Evolutionary conservation across 2,113 vertebrate genomes (phyloP).

Genomic region (Eira barbara): DNA sequence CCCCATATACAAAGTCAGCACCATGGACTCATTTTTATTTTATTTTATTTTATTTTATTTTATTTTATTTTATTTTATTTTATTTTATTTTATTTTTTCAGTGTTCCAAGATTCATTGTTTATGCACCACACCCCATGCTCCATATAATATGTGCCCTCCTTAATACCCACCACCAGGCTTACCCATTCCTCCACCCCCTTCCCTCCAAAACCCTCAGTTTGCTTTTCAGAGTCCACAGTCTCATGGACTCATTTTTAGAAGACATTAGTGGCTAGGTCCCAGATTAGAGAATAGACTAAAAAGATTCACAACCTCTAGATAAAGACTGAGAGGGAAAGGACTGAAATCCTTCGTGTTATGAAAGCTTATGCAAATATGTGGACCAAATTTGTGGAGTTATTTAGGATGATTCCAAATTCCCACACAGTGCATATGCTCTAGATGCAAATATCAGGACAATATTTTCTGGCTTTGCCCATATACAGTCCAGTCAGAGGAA

Average conservation of each 20-base stretch:
- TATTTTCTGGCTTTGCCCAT: not conserved
- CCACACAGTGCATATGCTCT: not conserved
- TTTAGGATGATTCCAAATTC: not conserved
- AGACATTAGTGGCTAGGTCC: not conserved
- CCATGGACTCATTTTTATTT: not conserved
- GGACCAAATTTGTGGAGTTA: not conserved
- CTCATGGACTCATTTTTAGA: not conserved
- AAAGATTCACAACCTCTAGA: not conserved
- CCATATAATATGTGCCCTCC: no score
- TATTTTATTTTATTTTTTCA: no score
- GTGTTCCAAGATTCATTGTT: no score
- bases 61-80: constrained; percentile 5
- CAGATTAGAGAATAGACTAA: not conserved
- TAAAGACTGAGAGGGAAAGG: not conserved
- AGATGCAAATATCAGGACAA: not conserved
- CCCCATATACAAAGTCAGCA: not conserved
- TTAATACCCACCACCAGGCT: no score
- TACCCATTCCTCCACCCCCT: no score
- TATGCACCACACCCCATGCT: no score
- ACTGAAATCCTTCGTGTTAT: not conserved
- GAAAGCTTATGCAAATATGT: not conserved
- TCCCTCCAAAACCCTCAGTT: no score
- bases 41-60: constrained; percentile 5
- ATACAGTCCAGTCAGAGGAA: not conserved
- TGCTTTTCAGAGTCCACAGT: no score